phyloP scores from a whole-genome alignment of 2,113 vertebrate species.

The Xyliphius kryptos region DNA sequence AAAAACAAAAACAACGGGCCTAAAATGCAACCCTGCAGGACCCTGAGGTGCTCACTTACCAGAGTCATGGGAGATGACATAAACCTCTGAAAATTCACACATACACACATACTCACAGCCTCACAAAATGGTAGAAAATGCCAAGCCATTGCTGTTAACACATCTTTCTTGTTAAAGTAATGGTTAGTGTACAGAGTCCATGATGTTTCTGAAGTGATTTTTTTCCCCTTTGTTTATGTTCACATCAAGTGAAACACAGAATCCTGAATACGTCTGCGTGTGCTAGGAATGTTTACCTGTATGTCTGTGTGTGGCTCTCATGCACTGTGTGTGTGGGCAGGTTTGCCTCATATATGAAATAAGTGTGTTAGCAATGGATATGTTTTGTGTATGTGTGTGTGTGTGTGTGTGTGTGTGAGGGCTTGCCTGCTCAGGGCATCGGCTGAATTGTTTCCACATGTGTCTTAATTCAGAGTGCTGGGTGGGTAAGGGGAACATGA shows the following conservation, averaged over 20 bases:
- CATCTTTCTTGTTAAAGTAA: no score
- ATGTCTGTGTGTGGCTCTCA: conserved; percentile 44
- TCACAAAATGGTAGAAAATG: no score
- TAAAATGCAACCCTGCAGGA: conserved; percentile 38
- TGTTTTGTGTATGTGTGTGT: conserved; percentile 37
- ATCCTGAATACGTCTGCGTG: no score
- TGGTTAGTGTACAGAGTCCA: conserved; percentile 18
- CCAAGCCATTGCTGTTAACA: no score
- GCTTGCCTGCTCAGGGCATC: conserved; percentile 69
- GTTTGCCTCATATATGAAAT: conserved; percentile 35
- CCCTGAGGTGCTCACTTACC: conserved; percentile 44
- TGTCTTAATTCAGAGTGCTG: conserved; percentile 70
- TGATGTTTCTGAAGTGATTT: conserved; percentile 9
- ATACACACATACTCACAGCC: no score
- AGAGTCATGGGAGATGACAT: conserved; percentile 39
- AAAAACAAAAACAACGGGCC: conserved; percentile 44
- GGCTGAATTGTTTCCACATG: conserved; percentile 76
- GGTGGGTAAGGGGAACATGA: conserved; percentile 58
- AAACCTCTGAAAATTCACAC: conserved; percentile 38
- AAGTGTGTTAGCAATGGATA: conserved; percentile 31
- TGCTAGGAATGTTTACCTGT: conserved; percentile 37
- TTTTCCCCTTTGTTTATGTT: no score
- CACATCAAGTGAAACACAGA: no score
- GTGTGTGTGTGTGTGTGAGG: conserved; percentile 59
- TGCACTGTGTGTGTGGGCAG: conserved; percentile 39